Base-by-base conservation (phyloP, 2,888 invertebrate genomes). In the Candidula unifasciata region DNA sequence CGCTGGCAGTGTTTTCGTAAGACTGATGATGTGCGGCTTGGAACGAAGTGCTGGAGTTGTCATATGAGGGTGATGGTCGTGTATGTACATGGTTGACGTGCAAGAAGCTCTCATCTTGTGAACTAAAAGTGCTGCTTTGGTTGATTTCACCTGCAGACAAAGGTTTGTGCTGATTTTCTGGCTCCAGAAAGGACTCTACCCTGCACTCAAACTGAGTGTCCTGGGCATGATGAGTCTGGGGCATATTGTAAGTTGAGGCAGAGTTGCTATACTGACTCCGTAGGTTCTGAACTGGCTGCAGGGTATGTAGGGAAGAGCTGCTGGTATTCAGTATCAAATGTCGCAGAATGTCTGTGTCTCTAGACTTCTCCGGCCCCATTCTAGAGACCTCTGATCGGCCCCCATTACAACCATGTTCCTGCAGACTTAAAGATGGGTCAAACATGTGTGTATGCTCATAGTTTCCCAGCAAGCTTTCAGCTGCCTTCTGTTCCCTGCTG, bases 261-360 rank as follows among this genome's bases (percentile, higher is more conserved):
- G 74, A 3, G 27, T 24, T 52, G 35, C 21, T 57, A 24, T 76
- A 82, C 76, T 82, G 82, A 37, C 44, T 27, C 13, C 30, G 21
- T n/a, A 82, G 24, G 33, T 44, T 73, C 44, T 82, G 69, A 37
- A 52, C 82, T 52, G 76, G 68, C 37, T 66, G 76, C 30, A 77
- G 30, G 21, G 82, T 73, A 13, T 76, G 77, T 30, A 76, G 68
- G n/a, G 82, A 76, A 44, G 76, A 66, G 24, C 57, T 69, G 54
- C 68, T 76, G 16, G 83, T 84, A 66, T 79, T 84, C 66, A 80
- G 52, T 13, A 84, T 84, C 18, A 84, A 64, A 73, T 84, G 83
- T 24, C 83, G 83, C 18, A 84, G 79, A 60, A 84, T 84, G 52
- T 84, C 79, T 44, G 83, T 80, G 27, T 84, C 83, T n/a, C 71